Base-by-base conservation (phyloP, 2,113 vertebrate species). In the Ceyx cyanopectus region DNA sequence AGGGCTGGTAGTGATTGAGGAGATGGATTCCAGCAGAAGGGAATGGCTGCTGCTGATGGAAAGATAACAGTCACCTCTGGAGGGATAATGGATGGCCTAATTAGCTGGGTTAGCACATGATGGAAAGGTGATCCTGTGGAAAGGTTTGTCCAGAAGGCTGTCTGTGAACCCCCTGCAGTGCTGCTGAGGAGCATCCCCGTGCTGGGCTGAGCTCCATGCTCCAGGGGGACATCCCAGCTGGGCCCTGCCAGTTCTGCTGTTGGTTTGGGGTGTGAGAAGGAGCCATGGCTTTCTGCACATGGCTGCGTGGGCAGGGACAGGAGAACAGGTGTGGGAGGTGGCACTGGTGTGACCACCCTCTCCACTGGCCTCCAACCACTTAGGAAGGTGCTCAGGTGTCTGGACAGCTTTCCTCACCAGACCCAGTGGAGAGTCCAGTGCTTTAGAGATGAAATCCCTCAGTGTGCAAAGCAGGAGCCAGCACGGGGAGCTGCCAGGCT, bases 81-180 rank as follows among this genome's bases (percentile, higher is more conserved):
- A 69, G 78, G 45, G 46, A 87, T 92, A 95, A 94, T 77, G 78
- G 93, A 96, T 97, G 46, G 26, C 48, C 34, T 84, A 80, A 96
- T 95, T 91, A 93, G 69, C 87, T 96, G 22, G 5, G 89, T 94
- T 92, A 81, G 41, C 54, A 73, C 74, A 76, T 90, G 85, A 89
- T 56, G 83, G 74, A 95, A 93, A 97, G 95, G 91, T 96, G 94
- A 87, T 96, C 94, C 95, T 96, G 58, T 43, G 79, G 92, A 82
- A 85, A 95, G 54, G 70, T 81, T 68, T 88, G 81, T 65, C 92
- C 60, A 92, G 21, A 32, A 19, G 23, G 48, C 43, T 51, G 0
- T 65, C 53, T 57, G 10, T 72, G 74, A 56, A 61, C 29, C 45
- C 60, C 29, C 46, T 40, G 50, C 41, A 50, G 18, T 0, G 15